These are phyloP conservation scores for Pygmarrhopalites habei DNA, from an alignment of 1,140 invertebrate genomes.

Conservation along the genomic window DNA sequence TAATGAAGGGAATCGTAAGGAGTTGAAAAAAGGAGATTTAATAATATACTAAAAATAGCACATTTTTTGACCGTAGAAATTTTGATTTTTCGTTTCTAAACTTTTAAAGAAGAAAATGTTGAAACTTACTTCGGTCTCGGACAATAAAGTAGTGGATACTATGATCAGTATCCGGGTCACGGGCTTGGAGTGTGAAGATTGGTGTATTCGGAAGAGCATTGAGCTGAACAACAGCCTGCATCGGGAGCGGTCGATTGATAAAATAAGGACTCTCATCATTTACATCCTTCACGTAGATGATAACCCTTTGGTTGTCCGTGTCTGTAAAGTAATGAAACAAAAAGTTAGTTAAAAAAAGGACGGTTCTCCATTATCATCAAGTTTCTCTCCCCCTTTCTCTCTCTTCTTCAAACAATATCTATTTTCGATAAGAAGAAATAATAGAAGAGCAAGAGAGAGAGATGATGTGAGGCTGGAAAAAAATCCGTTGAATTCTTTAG, in stretches of 20 bases:
- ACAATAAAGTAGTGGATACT: conserved; percentile 95
- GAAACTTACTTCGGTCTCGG: conserved; percentile 69
- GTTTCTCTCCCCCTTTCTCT: background rate
- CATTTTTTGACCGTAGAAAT: too few relatives aligned
- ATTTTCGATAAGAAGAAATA: background rate
- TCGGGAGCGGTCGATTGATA: conserved; percentile 88
- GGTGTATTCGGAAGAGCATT: conserved; percentile 90
- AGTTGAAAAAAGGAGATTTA: too few relatives aligned
- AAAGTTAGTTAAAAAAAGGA: background rate
- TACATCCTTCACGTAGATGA: conserved; percentile 90
- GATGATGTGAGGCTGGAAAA: too few relatives aligned
- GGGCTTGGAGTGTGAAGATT: conserved; percentile 90
- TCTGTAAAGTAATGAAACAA: conserved; percentile 55
- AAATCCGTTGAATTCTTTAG: too few relatives aligned
- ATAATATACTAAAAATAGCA: too few relatives aligned
- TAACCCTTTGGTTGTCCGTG: conserved; percentile 88
- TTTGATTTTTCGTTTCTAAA: too few relatives aligned
- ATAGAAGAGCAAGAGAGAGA: background rate
- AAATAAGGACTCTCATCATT: conserved; percentile 93
- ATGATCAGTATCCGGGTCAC: conserved; percentile 87
- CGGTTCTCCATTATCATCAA: background rate
- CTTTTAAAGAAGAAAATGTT: too few relatives aligned
- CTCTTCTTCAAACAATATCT: background rate
- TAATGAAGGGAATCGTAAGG: too few relatives aligned
- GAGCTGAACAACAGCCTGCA: conserved; percentile 90